Conservation (phyloP, 2,888 invertebrate genomes). For the Nephrotoma appendiculata region DNA sequence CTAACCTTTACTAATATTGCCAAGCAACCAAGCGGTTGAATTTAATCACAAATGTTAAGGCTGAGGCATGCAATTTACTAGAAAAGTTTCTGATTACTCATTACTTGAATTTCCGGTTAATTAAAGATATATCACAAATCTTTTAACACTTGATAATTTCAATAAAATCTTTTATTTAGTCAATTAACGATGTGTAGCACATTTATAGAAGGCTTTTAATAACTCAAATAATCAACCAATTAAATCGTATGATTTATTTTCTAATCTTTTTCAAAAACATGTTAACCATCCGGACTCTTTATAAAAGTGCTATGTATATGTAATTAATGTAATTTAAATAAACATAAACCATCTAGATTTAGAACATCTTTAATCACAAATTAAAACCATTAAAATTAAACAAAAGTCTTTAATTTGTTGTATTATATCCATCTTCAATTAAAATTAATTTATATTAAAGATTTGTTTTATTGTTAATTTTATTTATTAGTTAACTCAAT, state of each 20-base stretch:
- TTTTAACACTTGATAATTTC: too few relatives aligned
- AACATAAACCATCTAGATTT: not conserved
- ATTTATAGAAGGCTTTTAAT: not conserved
- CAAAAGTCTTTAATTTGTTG: not conserved
- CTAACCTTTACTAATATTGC: too few relatives aligned
- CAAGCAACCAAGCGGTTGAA: too few relatives aligned
- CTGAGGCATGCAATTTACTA: too few relatives aligned
- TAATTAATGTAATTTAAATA: not conserved
- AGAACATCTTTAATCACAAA: not conserved
- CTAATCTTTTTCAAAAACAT: not conserved
- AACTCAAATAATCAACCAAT: not conserved
- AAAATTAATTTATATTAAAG: not conserved
- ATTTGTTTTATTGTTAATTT: not conserved
- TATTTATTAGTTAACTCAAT: not conserved
- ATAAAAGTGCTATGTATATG: not conserved
- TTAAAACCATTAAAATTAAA: not conserved
- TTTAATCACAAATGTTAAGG: too few relatives aligned
- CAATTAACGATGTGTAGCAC: not conserved
- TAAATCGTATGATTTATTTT: not conserved
- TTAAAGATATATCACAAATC: too few relatives aligned
- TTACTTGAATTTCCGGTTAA: too few relatives aligned
- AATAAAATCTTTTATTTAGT: not conserved
- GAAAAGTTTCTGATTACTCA: too few relatives aligned
- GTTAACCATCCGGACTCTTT: not conserved
- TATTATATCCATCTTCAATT: not conserved